These are phyloP conservation scores for Scaptodrosophila latifasciaeformis DNA, from an alignment of 2,888 invertebrate genomes.

Conservation along the genomic window DNA sequence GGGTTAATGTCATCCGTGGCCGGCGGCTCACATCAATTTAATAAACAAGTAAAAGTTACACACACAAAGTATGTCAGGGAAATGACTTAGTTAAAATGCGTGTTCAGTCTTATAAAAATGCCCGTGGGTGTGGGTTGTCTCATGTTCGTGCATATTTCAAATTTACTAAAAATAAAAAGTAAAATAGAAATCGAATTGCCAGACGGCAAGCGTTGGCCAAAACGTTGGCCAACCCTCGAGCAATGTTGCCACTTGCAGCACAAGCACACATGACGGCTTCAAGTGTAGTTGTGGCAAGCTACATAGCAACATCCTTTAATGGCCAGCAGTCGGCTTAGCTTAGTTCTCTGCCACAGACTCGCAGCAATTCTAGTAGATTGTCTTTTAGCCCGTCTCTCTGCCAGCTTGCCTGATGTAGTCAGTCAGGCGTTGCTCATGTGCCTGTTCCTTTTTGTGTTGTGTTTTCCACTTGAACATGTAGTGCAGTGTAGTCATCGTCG, in stretches of 20 bases:
- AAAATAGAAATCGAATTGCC: slow-evolving; percentile 69
- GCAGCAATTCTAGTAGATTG: too few relatives aligned
- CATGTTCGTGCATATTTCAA: too few relatives aligned
- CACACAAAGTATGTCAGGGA: slow-evolving; percentile 60
- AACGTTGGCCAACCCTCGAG: too few relatives aligned
- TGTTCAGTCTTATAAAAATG: slow-evolving; percentile 17
- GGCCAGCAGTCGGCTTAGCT: too few relatives aligned
- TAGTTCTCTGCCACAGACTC: too few relatives aligned
- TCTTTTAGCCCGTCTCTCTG: too few relatives aligned
- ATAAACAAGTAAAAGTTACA: slow-evolving; percentile 56
- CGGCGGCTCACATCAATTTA: slow-evolving; percentile 24
- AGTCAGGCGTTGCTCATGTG: slow-evolving; percentile 18
- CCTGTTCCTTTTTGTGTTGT: slow-evolving; percentile 17
- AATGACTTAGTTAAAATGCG: slow-evolving; percentile 65
- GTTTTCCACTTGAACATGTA: slow-evolving; percentile 64
- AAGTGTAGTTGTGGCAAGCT: too few relatives aligned
- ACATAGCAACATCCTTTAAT: slow-evolving; percentile 24
- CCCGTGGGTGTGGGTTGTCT: too few relatives aligned
- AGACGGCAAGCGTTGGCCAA: too few relatives aligned
- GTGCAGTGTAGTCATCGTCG: slow-evolving; percentile 50
- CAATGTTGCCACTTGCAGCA: too few relatives aligned
- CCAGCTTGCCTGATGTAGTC: slow-evolving; percentile 11
- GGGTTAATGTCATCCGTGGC: slow-evolving; percentile 67
- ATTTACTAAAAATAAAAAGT: slow-evolving; percentile 54
- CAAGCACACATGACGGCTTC: too few relatives aligned